These are phyloP conservation scores for Bubalus kerabau DNA, from an alignment of 2,113 vertebrate species.

Conservation along the genomic window DNA sequence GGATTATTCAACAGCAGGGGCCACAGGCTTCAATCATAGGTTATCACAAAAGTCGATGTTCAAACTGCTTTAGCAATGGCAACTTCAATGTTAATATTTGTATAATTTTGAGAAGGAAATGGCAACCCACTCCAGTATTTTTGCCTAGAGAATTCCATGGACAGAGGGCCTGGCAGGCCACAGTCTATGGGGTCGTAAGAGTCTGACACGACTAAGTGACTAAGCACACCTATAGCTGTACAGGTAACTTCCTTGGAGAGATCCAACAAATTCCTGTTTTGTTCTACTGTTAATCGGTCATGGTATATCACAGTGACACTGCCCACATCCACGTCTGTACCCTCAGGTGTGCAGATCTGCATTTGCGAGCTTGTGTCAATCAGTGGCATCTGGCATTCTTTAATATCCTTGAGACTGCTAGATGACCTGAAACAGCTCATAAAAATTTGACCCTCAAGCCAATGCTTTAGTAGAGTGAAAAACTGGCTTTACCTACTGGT, in stretches of 20 bases:
- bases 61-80: background rate
- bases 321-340: background rate
- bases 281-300: background rate
- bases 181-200: background rate
- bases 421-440: background rate
- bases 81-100: background rate
- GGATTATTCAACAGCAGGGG: background rate
- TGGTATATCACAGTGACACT: background rate
- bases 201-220: background rate
- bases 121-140: background rate
- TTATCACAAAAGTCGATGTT: background rate
- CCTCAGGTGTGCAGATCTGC: background rate
- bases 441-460: background rate
- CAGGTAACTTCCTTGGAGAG: background rate
- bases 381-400: background rate
- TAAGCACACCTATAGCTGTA: background rate
- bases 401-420: background rate
- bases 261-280: background rate
- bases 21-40: background rate
- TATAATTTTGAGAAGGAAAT: background rate
- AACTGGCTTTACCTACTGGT: background rate
- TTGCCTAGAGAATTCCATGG: background rate
- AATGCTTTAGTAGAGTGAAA: background rate
- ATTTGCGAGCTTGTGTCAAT: background rate
- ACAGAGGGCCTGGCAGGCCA: background rate